These are phyloP conservation scores for Erythrocebus patas DNA, from an alignment of 2,113 vertebrate species.

Conservation along the genomic window DNA sequence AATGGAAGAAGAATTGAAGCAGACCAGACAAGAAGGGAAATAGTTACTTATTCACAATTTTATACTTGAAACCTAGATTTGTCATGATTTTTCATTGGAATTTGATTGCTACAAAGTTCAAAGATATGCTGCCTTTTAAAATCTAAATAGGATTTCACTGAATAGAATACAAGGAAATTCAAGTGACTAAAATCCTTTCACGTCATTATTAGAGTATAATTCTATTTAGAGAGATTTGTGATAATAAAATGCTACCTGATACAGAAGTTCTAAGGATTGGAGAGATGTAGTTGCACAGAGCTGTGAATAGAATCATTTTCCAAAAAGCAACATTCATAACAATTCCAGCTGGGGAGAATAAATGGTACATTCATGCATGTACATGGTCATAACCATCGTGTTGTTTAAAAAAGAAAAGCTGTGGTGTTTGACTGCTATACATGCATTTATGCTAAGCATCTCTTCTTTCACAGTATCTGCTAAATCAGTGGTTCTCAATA, in stretches of 20 bases:
- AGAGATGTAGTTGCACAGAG: neutral
- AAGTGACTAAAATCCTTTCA: neutral
- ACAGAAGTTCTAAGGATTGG: neutral
- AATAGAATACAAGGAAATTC: constrained; percentile 9
- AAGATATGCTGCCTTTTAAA: neutral
- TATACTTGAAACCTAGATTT: constrained; percentile 10
- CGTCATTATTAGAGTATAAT: neutral
- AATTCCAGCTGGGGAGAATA: neutral
- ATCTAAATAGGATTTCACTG: constrained; percentile 10
- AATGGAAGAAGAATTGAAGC: neutral
- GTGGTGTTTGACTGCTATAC: neutral
- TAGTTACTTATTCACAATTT: constrained; percentile 7
- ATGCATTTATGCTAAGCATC: neutral
- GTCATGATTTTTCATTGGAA: neutral
- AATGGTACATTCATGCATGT: neutral
- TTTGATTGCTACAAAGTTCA: constrained; percentile 4
- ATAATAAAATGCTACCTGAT: neutral
- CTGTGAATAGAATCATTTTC: neutral
- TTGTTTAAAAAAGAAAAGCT: constrained; percentile 18
- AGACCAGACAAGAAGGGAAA: neutral
- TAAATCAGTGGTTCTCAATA: neutral
- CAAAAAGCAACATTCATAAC: neutral
- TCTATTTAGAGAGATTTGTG: constrained; percentile 20
- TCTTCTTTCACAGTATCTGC: neutral
- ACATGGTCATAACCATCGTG: neutral